Evolutionary conservation across 2,888 invertebrate species (phyloP).

Genomic region (Ypsolopha scabrella): DNA sequence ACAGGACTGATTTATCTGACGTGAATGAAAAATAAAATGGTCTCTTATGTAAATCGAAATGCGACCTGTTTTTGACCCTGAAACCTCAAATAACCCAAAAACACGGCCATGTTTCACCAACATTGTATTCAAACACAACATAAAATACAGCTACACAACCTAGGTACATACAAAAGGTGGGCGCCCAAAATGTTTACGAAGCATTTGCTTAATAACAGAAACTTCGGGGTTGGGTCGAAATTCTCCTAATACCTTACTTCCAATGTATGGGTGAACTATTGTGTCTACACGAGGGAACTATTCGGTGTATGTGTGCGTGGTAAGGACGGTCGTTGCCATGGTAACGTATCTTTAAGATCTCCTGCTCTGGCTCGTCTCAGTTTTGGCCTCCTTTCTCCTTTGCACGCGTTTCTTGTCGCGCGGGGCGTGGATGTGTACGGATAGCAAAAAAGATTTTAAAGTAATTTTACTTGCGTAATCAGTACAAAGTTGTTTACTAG

Average conservation of each 20-base stretch:
- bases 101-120: slow-evolving; percentile 6
- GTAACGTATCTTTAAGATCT: slow-evolving; percentile 68
- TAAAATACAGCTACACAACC: background rate
- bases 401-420: slow-evolving; percentile 61
- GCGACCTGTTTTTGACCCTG: no score
- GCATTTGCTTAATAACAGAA: slow-evolving; percentile 70
- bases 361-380: slow-evolving; percentile 62
- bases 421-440: slow-evolving; percentile 54
- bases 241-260: slow-evolving; percentile 56
- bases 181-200: slow-evolving; percentile 66
- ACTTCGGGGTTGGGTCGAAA: slow-evolving; percentile 58
- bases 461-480: background rate
- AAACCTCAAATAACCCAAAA: background rate
- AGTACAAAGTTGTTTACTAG: no score
- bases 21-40: no score
- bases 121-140: no score
- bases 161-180: slow-evolving; percentile 49
- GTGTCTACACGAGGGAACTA: slow-evolving; percentile 6
- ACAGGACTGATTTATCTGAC: no score
- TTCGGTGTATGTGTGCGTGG: slow-evolving; percentile 34
- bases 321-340: slow-evolving; percentile 51
- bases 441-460: slow-evolving; percentile 22
- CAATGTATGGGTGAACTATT: slow-evolving; percentile 12
- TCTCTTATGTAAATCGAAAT: no score
- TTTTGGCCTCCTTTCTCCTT: slow-evolving; percentile 64